Evolutionary conservation across 1,140 invertebrate species (phyloP).

Genomic region (Aphis gossypii): DNA sequence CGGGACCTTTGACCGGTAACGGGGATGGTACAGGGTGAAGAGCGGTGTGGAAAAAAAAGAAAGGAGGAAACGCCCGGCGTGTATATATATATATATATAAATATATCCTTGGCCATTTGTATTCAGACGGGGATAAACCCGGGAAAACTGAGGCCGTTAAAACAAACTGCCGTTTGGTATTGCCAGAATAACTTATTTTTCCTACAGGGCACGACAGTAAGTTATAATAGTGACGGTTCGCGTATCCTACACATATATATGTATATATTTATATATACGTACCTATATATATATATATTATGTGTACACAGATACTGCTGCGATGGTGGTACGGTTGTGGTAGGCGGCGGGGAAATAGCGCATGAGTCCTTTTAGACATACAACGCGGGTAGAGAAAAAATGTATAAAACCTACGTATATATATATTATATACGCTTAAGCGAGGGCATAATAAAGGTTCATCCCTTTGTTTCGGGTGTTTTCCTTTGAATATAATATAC

Average conservation of each 20-base stretch:
- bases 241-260: neutral
- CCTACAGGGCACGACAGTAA: constrained; percentile 37
- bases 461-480: constrained; percentile 11
- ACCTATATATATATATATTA: neutral
- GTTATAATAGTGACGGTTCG: constrained; percentile 51
- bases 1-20: neutral
- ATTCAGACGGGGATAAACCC: constrained; percentile 56
- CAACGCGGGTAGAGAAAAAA: constrained; percentile 12
- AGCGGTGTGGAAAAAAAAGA: neutral
- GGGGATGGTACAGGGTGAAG: neutral
- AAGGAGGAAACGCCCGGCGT: constrained; percentile 35
- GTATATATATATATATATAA: neutral
- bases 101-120: constrained; percentile 55
- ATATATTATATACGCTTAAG: neutral
- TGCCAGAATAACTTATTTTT: constrained; percentile 58
- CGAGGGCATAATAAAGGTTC: constrained; percentile 1
- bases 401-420: neutral
- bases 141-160: constrained; percentile 50
- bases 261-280: neutral
- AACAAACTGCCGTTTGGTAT: constrained; percentile 56
- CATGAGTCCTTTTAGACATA: neutral
- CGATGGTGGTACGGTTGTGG: neutral
- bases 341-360: neutral
- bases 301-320: neutral
- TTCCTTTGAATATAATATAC: constrained; percentile 9